Evolutionary conservation across 2,113 vertebrate genomes (phyloP), one percentile per base, ranked within the genome.

Genomic region (Cygnus buccinator): DNA sequence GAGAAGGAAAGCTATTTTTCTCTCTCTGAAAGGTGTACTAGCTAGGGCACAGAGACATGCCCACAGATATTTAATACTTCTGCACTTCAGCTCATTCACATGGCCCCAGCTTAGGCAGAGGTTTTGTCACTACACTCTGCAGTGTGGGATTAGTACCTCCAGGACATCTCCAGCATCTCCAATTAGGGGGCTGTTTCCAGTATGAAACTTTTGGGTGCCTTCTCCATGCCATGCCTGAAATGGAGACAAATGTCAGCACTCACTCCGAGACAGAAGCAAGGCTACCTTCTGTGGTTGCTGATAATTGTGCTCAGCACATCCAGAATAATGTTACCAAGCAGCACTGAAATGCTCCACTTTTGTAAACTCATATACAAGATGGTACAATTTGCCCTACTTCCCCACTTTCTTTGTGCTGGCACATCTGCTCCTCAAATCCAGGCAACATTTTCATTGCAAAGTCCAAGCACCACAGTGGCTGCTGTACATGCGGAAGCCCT

Each of bases 401-500:
- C 37, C 44, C 21, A 6, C 21, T 46, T 89, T 14, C 46, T 84
- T 61, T 78, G 15, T 73, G 33, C 44, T 31, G 74, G 39, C 29
- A 54, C 33, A 61, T 44, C 26, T 88, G 52, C n/a, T 58, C 44
- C 72, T 82, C 58, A 85, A 46, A 84, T 70, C 41, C 20, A 3
- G 0, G 9, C 67, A 81, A 31, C 3, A 0, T 74, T 87, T 89
- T 58, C 65, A 9, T 29, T 78, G 74, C 78, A 85, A 70, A 87
- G 16, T 15, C 52, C 2, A 2, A 52, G 14, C 58, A 82, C 17
- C 63, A 35, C 29, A 43, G 37, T 0, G 0, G 39, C 35, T 73
- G 39, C 17, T 57, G 50, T 22, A 74, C 26, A 2, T 33, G 33
- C 37, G 6, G 1, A 72, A 33, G 17, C 3, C 3, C 31, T 39